Evolutionary conservation across 2,797 vertebrate genomes (phyloP), one percentile per base, ranked within the genome.

Genomic region (Perodicticus potto): DNA sequence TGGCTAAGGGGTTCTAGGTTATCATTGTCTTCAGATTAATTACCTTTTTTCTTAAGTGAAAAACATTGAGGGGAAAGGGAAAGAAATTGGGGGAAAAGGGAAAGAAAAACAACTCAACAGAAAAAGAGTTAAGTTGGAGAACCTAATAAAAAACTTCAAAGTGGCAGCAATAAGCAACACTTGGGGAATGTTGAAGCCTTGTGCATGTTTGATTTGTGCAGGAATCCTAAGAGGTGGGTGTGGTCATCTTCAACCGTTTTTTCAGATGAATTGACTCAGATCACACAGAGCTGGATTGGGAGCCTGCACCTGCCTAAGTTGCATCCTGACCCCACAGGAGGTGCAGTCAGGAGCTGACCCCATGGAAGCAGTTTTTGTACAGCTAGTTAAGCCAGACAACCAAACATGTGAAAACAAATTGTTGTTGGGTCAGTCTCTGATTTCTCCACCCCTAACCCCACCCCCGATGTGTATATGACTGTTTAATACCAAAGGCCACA

Each of bases 1-100:
- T 77, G 29, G 9, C 49, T 77, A 91, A 77, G 19, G 32, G 53
- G 37, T 45, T 12, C 83, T 76, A 9, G 43, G 63, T 69, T 69
- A 91, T 34, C 34, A 89, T 90, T 96, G 86, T 92, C 86, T 89
- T 95, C 83, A 67, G 86, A 59, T 80, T 86, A 88, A 63, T 77
- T 83, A 32, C 40, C n/a, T 82, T 77, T 86, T 49, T 40, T 93
- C 49, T 93, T 65, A 70, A 43, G 43, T n/a, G 59, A 69, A 34
- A 85, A 67, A 77, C 76, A 86, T 16, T 87, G 43, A 37, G 22
- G 63, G 12, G 23, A 85, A 22, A 9, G 57, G 88, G 5, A 86
- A 87, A 86, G 63, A 86, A 94, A 89, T 80, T 93, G 65, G 88
- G 22, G 63, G 12, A 27, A 85, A 22, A 9, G 57, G 88, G 5